phyloP scores from a whole-genome alignment of 2,113 vertebrate genomes.

The Mirza zaza region DNA sequence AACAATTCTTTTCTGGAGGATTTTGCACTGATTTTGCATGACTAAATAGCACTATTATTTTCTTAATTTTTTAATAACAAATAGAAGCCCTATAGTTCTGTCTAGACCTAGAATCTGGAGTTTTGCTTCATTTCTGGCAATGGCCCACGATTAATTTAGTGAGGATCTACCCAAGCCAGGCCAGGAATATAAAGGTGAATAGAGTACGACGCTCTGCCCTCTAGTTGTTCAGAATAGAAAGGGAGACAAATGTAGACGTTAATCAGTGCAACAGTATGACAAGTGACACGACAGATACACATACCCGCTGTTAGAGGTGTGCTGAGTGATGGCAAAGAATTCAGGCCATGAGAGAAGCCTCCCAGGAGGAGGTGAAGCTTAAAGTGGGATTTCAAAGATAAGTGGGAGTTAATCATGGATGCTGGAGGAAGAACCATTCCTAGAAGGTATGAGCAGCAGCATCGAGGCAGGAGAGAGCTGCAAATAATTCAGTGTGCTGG shows the following conservation, averaged over 20 bases:
- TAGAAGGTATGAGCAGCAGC: not conserved
- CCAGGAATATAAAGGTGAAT: slow-evolving; percentile 43
- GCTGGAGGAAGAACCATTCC: not conserved
- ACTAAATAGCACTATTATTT: not conserved
- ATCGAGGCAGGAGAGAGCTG: not conserved
- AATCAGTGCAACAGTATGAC: slow-evolving; percentile 1
- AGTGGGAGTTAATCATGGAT: not conserved
- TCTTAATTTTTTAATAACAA: slow-evolving; percentile 28
- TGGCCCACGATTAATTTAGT: slow-evolving; percentile 32
- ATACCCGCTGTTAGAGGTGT: not conserved
- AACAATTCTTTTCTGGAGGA: not conserved
- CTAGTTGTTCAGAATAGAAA: slow-evolving; percentile 13
- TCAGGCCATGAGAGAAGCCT: not conserved
- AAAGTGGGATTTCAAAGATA: not conserved
- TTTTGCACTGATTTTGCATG: not conserved
- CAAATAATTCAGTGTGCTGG: not conserved
- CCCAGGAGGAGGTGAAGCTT: not conserved
- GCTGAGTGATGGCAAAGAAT: not conserved
- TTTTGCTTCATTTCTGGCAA: slow-evolving; percentile 2
- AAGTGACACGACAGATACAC: not conserved
- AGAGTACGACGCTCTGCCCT: not conserved
- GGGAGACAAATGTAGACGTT: slow-evolving; percentile 20
- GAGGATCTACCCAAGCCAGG: not conserved
- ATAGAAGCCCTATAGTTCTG: slow-evolving; percentile 9
- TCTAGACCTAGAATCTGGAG: not conserved